Percentiles rank a stretch among this genome's conserved stretches.
phyloP scores from a whole-genome alignment of 2,797 vertebrate genomes.

The Epinephelus malabaricus region DNA sequence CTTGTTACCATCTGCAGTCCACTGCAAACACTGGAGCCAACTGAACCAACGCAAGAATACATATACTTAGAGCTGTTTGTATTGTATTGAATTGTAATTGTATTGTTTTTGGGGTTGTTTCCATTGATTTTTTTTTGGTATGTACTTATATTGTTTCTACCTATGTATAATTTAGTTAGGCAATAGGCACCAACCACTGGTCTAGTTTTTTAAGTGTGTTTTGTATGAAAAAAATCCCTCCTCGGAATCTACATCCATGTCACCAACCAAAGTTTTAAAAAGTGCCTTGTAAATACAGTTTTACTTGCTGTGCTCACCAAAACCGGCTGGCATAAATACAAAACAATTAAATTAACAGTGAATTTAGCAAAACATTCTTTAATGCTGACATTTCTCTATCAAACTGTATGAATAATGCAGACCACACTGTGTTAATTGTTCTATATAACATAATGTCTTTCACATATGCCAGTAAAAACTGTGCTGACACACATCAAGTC shows the following conservation, averaged over 20 bases:
- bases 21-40: constrained; percentile 1
- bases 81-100: neutral
- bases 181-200: neutral
- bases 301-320: constrained; percentile 6
- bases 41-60: neutral
- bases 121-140: neutral
- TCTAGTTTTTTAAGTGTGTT: too few relatives aligned
- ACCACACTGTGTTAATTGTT: constrained; percentile 31
- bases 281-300: neutral
- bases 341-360: constrained; percentile 7
- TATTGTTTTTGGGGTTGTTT: neutral
- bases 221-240: too few relatives aligned
- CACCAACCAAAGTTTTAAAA: neutral
- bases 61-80: neutral
- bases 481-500: constrained; percentile 12
- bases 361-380: constrained; percentile 7
- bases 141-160: neutral
- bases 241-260: too few relatives aligned
- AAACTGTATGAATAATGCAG: constrained; percentile 18
- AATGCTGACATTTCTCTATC: constrained; percentile 9
- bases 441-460: constrained; percentile 47
- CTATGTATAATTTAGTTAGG: neutral
- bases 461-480: constrained; percentile 42
- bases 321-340: constrained; percentile 1
- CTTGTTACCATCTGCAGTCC: neutral